Percentiles rank a stretch among this genome's conserved stretches.
These are phyloP conservation scores for Menidia menidia DNA, from an alignment of 2,797 vertebrate genomes.

Conservation along the genomic window DNA sequence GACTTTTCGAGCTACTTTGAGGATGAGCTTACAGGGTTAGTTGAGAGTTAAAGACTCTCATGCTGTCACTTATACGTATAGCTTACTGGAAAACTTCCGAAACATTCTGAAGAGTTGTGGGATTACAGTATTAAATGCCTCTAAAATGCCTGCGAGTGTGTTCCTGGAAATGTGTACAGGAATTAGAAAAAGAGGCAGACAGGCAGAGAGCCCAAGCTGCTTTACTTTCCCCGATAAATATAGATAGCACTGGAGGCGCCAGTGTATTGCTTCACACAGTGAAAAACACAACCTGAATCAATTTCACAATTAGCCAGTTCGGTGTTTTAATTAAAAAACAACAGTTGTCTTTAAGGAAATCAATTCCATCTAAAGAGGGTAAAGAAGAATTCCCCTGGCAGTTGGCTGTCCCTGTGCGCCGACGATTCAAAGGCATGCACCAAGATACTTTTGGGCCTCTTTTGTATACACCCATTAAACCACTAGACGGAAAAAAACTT, in stretches of 20 bases:
- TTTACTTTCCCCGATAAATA: constrained; percentile 65
- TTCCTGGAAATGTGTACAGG: constrained; percentile 22
- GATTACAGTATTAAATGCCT: constrained; percentile 76
- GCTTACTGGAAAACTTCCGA: constrained; percentile 76
- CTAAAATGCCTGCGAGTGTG: constrained; percentile 41
- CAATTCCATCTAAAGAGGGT: constrained; percentile 76
- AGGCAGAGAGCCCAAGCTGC: constrained; percentile 51
- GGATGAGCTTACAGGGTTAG: constrained; percentile 78
- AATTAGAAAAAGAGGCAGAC: constrained; percentile 51
- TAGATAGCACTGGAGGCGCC: constrained; percentile 63
- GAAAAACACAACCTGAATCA: constrained; percentile 80
- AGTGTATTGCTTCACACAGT: constrained; percentile 73
- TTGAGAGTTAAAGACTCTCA: constrained; percentile 72
- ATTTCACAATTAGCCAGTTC: constrained; percentile 83
- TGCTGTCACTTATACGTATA: constrained; percentile 74
- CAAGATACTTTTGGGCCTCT: constrained; percentile 49
- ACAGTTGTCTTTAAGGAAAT: constrained; percentile 81
- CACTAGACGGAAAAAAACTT: constrained; percentile 28
- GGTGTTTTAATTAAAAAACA: constrained; percentile 84
- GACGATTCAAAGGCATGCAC: constrained; percentile 66
- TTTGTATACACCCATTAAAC: constrained; percentile 28
- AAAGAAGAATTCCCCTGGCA: constrained; percentile 63
- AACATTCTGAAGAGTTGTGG: constrained; percentile 71
- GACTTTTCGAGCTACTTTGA: constrained; percentile 74
- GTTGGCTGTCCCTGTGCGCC: constrained; percentile 54